Percentiles rank a stretch among this genome's conserved stretches.
phyloP scores from a whole-genome alignment of 2,888 invertebrate species.

The Carpatolechia fugitivella region DNA sequence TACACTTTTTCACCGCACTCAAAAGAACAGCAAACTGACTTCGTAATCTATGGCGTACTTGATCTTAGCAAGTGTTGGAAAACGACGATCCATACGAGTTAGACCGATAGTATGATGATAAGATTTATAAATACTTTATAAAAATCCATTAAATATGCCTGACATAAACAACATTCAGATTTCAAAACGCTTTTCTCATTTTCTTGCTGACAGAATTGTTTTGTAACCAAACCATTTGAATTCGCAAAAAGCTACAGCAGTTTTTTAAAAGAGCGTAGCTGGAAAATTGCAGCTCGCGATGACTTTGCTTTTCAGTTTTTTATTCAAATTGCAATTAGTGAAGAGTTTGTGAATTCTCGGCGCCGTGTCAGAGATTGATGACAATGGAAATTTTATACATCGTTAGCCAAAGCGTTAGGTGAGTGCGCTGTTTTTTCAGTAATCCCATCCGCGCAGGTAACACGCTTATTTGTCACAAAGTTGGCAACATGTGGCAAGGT shows the following conservation, averaged over 20 bases:
- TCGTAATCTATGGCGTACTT: no score
- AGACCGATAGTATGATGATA: no score
- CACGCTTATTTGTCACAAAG: constrained; percentile 52
- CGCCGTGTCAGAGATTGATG: constrained; percentile 78
- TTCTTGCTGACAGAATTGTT: constrained; percentile 17
- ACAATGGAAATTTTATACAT: constrained; percentile 80
- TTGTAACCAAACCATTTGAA: constrained; percentile 18
- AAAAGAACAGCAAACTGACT: background rate
- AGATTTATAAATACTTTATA: no score
- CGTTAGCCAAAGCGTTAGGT: constrained; percentile 76
- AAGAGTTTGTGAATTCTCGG: constrained; percentile 75
- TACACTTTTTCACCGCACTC: constrained; percentile 3
- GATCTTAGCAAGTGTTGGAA: no score
- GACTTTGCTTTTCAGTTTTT: constrained; percentile 75
- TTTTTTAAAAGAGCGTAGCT: constrained; percentile 58
- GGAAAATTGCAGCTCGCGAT: constrained; percentile 69
- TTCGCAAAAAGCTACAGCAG: constrained; percentile 33
- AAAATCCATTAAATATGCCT: background rate
- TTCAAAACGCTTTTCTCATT: background rate
- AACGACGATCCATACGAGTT: no score
- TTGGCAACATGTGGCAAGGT: constrained; percentile 47
- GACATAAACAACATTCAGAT: background rate
- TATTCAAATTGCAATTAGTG: constrained; percentile 79
- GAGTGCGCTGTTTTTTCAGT: constrained; percentile 70
- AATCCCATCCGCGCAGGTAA: constrained; percentile 61